Evolutionary conservation across 2,888 invertebrate species (phyloP), one percentile per base, ranked within the genome.

Genomic region (Melanostoma scalare): DNA sequence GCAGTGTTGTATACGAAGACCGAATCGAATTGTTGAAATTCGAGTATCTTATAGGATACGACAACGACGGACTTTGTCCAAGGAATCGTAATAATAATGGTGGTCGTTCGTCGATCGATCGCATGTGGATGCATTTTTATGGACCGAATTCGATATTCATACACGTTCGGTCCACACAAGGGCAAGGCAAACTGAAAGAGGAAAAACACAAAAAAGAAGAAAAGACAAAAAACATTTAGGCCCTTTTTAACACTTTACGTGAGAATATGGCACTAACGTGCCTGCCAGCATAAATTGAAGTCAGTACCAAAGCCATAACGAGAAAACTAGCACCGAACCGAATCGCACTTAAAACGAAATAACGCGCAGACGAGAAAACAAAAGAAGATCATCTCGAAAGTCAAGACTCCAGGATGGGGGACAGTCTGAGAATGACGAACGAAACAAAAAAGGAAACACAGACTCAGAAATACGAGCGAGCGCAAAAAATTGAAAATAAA

Each of bases 201-300:
- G 30, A 55, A 38, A 52, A 44, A 10, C 4, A n/a, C 9, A 63
- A 46, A 31, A 36, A 58, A 20, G 10, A 40, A 4, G 6, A 46
- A 67, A 58, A 61, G n/a, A n/a, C n/a, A n/a, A 65, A 80, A 61
- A 38, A 65, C 56, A 76, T 85, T 85, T 76, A 85, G 44, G 52
- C 76, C 79, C 80, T 80, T 85, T 85, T 85, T 85, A 85, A 85
- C 85, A 85, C 85, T 85, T 85, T 85, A 85, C 85, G 85, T 85
- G 85, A 85, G 85, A 85, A 85, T 85, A 85, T 85, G 80, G 80
- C 80, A 85, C 79, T 80, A 85, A 79, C 84, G 84, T 74, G 71
- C 50, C 75, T 71, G 68, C 52, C 73, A 82, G 82, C 82, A 74
- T 82, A 79, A 74, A 74, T 79, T 79, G 75, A 71, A 55, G 50